Conservation (phyloP, 2,113 vertebrate genomes). For the Abramis brama region DNA sequence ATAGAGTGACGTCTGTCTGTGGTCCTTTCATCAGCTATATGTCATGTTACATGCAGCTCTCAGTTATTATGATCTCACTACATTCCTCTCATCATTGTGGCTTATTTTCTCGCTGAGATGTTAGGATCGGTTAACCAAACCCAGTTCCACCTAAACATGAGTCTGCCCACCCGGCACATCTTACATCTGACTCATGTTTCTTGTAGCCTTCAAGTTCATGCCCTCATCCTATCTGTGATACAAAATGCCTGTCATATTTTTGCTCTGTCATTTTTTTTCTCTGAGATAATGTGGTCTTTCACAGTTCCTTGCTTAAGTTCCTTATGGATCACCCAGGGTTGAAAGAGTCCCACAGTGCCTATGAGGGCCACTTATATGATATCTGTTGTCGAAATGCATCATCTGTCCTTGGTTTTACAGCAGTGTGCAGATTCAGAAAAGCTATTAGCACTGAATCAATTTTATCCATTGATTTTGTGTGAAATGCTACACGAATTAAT, state of each 20-base stretch:
- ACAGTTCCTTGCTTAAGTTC: neutral
- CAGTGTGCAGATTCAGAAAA: neutral
- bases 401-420: neutral
- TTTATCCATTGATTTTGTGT: neutral
- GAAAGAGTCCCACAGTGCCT: neutral
- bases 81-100: conserved; percentile 4
- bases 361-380: neutral
- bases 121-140: neutral
- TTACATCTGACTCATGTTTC: neutral
- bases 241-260: neutral
- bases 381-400: neutral
- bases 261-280: neutral
- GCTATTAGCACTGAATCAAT: neutral
- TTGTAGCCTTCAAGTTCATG: neutral
- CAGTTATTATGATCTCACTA: neutral
- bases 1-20: neutral
- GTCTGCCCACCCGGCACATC: neutral
- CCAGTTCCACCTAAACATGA: neutral
- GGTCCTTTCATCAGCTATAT: conserved; percentile 1
- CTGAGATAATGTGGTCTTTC: neutral
- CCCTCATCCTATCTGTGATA: neutral
- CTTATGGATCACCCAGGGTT: neutral
- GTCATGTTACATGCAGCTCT: neutral
- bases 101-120: neutral
- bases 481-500: neutral